Conservation (phyloP, 35 echinoderm and acorn worm genomes). For the Strongylocentrotus purpuratus region DNA sequence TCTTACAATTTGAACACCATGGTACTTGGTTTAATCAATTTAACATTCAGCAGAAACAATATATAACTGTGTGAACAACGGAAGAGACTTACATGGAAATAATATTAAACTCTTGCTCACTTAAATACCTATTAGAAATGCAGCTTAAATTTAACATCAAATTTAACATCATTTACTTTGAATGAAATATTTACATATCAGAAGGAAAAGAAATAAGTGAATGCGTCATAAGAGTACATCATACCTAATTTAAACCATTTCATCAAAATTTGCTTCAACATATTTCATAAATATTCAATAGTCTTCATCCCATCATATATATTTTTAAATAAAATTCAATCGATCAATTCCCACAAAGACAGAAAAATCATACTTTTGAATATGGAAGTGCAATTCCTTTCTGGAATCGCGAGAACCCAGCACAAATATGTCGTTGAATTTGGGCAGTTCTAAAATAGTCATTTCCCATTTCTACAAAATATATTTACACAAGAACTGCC, state of each 20-base stretch:
- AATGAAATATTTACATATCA: conserved; percentile 6
- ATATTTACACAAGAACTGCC: neutral
- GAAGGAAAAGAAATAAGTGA: neutral
- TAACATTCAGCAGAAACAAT: neutral
- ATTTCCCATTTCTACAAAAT: conserved; percentile 13
- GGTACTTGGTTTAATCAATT: neutral
- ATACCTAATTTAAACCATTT: too few species aligned
- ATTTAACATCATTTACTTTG: neutral
- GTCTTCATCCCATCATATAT: neutral
- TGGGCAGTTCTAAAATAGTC: conserved; percentile 2
- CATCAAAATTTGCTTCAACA: neutral
- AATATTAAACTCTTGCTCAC: neutral
- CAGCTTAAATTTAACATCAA: neutral
- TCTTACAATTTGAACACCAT: neutral
- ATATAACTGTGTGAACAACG: neutral
- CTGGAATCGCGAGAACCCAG: neutral
- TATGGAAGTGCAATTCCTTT: conserved; percentile 16
- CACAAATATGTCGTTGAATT: neutral
- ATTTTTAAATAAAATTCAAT: neutral
- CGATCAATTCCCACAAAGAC: neutral
- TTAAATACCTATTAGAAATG: neutral
- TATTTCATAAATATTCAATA: neutral
- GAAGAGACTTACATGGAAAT: neutral
- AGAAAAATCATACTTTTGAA: neutral
- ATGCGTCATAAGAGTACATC: neutral